These are phyloP conservation scores for Ennomos fuscantarius DNA, from an alignment of 2,888 invertebrate genomes.

Conservation along the genomic window DNA sequence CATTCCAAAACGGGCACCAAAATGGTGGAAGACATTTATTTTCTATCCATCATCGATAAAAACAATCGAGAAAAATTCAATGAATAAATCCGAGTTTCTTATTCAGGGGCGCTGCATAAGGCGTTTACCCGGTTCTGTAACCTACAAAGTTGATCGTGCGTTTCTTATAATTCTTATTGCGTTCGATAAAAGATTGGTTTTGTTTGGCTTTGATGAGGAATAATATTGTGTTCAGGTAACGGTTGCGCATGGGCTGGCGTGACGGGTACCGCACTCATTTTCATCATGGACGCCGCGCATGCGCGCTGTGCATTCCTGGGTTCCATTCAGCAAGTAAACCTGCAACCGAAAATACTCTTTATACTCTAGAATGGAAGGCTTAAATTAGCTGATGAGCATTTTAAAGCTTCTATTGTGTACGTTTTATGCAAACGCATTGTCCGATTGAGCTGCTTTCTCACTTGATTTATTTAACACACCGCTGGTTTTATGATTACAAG, in stretches of 20 bases:
- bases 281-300: constrained; percentile 63
- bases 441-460: constrained; percentile 50
- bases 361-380: constrained; percentile 12
- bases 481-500: constrained; percentile 34
- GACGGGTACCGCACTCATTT: constrained; percentile 65
- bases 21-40: constrained; percentile 1
- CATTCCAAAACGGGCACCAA: constrained; percentile 10
- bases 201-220: constrained; percentile 37
- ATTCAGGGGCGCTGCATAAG: constrained; percentile 42
- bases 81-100: constrained; percentile 50
- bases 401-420: constrained; percentile 20
- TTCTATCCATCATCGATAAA: constrained; percentile 16
- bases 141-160: constrained; percentile 34
- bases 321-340: constrained; percentile 31
- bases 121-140: constrained; percentile 43
- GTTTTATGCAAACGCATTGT: constrained; percentile 47
- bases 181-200: constrained; percentile 45
- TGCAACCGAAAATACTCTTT: constrained; percentile 14
- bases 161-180: constrained; percentile 41
- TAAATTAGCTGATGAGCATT: constrained; percentile 1
- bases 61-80: constrained; percentile 41
- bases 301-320: constrained; percentile 65
- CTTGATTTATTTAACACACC: constrained; percentile 38
- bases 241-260: constrained; percentile 59
- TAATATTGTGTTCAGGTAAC: constrained; percentile 52